phyloP scores from a whole-genome alignment of 1,140 invertebrate species.

The Ectropis grisescens region DNA sequence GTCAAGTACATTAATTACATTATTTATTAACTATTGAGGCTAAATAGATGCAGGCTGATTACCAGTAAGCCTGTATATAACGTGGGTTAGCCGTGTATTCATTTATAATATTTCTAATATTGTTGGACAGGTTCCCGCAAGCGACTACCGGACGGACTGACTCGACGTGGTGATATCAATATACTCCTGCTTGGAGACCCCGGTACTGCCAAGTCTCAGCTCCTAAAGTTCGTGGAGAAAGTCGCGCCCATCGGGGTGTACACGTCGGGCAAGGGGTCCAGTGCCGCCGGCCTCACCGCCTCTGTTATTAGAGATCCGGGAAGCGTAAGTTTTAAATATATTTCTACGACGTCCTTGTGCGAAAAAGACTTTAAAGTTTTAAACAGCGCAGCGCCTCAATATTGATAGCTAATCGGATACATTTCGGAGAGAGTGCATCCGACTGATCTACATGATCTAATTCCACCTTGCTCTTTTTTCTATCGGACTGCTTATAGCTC shows the following conservation, averaged over 20 bases:
- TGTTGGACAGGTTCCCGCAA: too few species aligned
- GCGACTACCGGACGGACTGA: conserved; percentile 94
- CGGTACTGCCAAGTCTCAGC: conserved; percentile 98
- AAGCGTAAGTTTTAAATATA: conserved; percentile 74
- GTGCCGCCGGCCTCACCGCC: conserved; percentile 98
- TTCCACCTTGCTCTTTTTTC: too few species aligned
- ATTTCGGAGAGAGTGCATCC: too few species aligned
- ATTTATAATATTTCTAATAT: too few species aligned
- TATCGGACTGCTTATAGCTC: too few species aligned
- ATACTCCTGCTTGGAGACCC: conserved; percentile 96
- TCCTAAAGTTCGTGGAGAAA: conserved; percentile 97
- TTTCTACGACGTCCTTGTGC: neutral
- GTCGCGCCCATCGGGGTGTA: conserved; percentile 97
- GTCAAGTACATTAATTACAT: too few species aligned
- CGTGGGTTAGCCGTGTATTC: too few species aligned
- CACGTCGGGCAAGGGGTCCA: conserved; percentile 98
- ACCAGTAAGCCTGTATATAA: too few species aligned
- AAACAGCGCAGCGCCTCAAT: neutral
- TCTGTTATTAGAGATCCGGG: conserved; percentile 95
- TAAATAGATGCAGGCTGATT: too few species aligned
- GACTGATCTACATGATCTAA: too few species aligned
- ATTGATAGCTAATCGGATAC: neutral
- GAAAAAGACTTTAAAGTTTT: too few species aligned
- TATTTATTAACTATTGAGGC: too few species aligned
- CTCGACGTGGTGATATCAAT: conserved; percentile 97